These are phyloP conservation scores for Pollachius pollachius DNA, from an alignment of 2,113 vertebrate genomes.

Conservation along the genomic window DNA sequence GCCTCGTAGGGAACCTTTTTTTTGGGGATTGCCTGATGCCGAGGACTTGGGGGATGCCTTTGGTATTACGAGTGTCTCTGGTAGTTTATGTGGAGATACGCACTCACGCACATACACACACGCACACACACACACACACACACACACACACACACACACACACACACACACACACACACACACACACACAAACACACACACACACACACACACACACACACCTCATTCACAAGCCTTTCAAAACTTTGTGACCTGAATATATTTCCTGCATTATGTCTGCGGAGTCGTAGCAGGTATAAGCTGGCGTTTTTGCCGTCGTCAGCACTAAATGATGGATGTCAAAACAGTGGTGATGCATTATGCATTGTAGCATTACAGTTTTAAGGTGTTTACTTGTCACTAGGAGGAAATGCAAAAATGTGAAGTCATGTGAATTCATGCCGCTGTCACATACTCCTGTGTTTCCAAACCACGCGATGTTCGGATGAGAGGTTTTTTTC, in stretches of 20 bases:
- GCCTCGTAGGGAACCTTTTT: slow-evolving; percentile 52
- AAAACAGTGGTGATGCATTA: slow-evolving; percentile 98
- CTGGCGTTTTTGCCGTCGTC: slow-evolving; percentile 81
- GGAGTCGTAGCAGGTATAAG: slow-evolving; percentile 67
- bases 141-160: slow-evolving; percentile 18
- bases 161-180: slow-evolving; percentile 16
- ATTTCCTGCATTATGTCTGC: slow-evolving; percentile 82
- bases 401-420: slow-evolving; percentile 95
- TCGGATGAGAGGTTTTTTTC: slow-evolving; percentile 87
- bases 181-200: slow-evolving; percentile 19
- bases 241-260: slow-evolving; percentile 90
- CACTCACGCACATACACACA: slow-evolving; percentile 2
- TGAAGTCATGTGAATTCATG: slow-evolving; percentile 92
- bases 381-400: slow-evolving; percentile 99
- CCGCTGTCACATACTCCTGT: slow-evolving; percentile 90
- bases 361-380: slow-evolving; percentile 97
- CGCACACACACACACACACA: slow-evolving; percentile 13
- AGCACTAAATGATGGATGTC: slow-evolving; percentile 98
- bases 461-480: slow-evolving; percentile 78
- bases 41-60: slow-evolving; percentile 52
- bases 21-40: slow-evolving; percentile 49
- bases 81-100: slow-evolving; percentile 39
- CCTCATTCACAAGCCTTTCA: slow-evolving; percentile 71
- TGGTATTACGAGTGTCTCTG: slow-evolving; percentile 69
- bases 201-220: slow-evolving; percentile 34